These are phyloP conservation scores for Anolis apletophallus DNA, from an alignment of 2,797 vertebrate species.

Conservation along the genomic window DNA sequence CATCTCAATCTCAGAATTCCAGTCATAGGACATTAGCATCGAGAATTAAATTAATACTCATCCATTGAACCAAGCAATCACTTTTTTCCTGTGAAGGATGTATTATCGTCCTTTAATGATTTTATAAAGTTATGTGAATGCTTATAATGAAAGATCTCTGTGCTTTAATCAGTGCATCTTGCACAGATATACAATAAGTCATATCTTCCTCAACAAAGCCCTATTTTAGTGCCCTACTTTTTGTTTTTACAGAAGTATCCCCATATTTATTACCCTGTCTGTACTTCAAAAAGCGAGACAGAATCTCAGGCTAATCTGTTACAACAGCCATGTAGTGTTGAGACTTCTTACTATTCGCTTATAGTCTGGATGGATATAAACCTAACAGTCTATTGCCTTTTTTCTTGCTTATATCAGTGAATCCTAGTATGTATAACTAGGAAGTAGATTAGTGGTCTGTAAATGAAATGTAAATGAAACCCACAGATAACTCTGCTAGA, in stretches of 20 bases:
- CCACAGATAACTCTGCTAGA: slow-evolving; percentile 4
- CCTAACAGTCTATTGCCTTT: not conserved
- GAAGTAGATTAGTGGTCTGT: not conserved
- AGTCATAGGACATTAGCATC: slow-evolving; percentile 58
- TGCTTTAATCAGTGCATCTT: slow-evolving; percentile 57
- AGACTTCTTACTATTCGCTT: not conserved
- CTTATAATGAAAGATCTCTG: slow-evolving; percentile 65
- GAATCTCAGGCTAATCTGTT: slow-evolving; percentile 30
- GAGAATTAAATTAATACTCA: slow-evolving; percentile 69
- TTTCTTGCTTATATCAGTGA: not conserved
- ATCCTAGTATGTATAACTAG: not conserved
- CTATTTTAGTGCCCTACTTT: slow-evolving; percentile 36
- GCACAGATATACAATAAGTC: slow-evolving; percentile 44
- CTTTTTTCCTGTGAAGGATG: slow-evolving; percentile 48
- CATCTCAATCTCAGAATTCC: slow-evolving; percentile 57
- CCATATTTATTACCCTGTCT: slow-evolving; percentile 43
- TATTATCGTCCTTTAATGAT: slow-evolving; percentile 66
- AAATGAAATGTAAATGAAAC: not conserved
- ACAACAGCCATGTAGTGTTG: slow-evolving; percentile 21
- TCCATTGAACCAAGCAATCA: slow-evolving; percentile 61
- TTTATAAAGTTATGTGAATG: slow-evolving; percentile 64
- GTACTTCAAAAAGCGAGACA: slow-evolving; percentile 40
- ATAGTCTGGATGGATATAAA: not conserved
- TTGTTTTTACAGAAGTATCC: slow-evolving; percentile 45
- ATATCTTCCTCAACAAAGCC: slow-evolving; percentile 36